Conservation (phyloP, 2,113 vertebrate genomes). For the Sorex araneus region DNA sequence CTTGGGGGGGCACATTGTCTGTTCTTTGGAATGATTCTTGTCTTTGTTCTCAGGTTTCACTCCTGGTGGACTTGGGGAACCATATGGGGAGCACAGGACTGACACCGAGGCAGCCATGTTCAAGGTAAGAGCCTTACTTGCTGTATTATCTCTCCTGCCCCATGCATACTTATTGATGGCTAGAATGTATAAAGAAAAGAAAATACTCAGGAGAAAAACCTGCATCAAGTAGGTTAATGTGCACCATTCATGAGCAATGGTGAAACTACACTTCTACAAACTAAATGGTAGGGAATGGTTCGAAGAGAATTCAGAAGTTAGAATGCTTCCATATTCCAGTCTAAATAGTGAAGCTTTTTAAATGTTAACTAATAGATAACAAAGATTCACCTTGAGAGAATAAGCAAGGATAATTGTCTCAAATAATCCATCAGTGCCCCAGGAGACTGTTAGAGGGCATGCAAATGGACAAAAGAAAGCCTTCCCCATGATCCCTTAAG, state of each 20-base stretch:
- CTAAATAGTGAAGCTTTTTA: background rate
- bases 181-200: background rate
- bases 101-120: too few species aligned
- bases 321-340: background rate
- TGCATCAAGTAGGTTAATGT: background rate
- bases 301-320: background rate
- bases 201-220: background rate
- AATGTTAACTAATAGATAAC: background rate
- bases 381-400: background rate
- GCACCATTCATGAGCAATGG: background rate
- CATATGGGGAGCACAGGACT: too few species aligned
- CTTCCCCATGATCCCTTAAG: background rate
- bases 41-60: too few species aligned
- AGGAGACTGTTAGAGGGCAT: background rate
- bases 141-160: too few species aligned
- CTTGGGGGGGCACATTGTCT: too few species aligned
- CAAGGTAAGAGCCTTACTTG: too few species aligned
- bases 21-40: too few species aligned
- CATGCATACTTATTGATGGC: background rate
- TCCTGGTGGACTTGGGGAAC: too few species aligned
- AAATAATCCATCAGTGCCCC: background rate
- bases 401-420: background rate
- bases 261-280: background rate
- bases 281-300: background rate
- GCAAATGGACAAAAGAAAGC: background rate